Evolutionary conservation across 2,888 invertebrate species (phyloP).

Genomic region (Drosophila mimica): DNA sequence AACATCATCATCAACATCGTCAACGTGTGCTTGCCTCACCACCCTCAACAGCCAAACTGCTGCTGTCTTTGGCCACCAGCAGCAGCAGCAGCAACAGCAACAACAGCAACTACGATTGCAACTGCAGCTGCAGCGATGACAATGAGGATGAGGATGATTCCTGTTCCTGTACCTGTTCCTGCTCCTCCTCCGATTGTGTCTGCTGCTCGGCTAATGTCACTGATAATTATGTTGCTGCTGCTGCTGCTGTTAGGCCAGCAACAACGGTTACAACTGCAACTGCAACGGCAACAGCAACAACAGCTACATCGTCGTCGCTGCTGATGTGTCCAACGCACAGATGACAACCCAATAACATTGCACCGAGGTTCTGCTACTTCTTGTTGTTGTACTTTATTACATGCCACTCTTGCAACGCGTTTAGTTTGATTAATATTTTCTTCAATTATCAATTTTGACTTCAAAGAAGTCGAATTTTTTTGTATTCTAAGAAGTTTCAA

Average conservation of each 20-base stretch:
- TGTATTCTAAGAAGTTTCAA: background rate
- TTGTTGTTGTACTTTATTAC: conserved; percentile 62
- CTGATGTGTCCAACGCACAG: conserved; percentile 61
- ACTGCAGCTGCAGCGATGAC: conserved; percentile 50
- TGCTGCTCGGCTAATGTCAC: conserved; percentile 35
- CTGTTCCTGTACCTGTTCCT: conserved; percentile 50
- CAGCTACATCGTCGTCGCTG: conserved; percentile 31
- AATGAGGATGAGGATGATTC: conserved; percentile 34
- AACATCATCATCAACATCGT: conserved; percentile 19
- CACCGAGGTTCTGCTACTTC: conserved; percentile 68
- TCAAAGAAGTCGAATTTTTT: background rate
- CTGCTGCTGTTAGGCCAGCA: conserved; percentile 28
- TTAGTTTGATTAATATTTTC: background rate
- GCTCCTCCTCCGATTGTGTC: conserved; percentile 51
- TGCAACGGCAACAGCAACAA: conserved; percentile 33
- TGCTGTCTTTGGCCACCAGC: conserved; percentile 70
- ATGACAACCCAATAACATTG: conserved; percentile 70
- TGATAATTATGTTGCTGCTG: conserved; percentile 20
- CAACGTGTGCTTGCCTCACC: conserved; percentile 44
- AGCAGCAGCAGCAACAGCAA: conserved; percentile 31
- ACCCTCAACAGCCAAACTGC: conserved; percentile 67
- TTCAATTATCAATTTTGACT: background rate
- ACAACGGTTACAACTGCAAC: conserved; percentile 41
- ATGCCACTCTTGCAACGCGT: background rate
- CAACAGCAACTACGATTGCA: conserved; percentile 40